Evolutionary conservation across 2,113 vertebrate genomes (phyloP), one percentile per base, ranked within the genome.

Genomic region (Pelmatolapia mariae): DNA sequence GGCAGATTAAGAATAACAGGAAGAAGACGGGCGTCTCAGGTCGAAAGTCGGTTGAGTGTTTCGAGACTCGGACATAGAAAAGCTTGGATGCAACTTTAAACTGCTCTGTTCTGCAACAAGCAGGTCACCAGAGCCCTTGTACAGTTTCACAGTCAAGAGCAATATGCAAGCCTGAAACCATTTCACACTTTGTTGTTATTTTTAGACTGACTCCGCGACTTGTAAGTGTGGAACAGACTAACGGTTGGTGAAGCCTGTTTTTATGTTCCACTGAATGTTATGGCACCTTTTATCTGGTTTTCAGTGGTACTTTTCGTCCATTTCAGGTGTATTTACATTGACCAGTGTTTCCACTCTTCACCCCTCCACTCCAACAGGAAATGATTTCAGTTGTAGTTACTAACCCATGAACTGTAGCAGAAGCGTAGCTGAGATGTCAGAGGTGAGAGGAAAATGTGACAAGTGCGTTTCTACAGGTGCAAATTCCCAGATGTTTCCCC

Each of bases 181-280:
- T 93, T 93, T 92, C 89, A 88, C 91, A 91, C 89, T 11, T 85
- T 86, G 81, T 81, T 80, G 83, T 87, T 95, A 92, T 92, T 91
- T 94, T 91, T 87, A 92, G 91, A 31, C 6, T 0, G 66, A 45
- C 22, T 47, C 15, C 29, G 83, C 36, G 16, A 84, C 81, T 59
- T 86, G 52, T 80, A 50, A 87, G 88, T 59, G 87, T 79, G 52
- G 50, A 89, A 57, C 82, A 78, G 87, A 73, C 87, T 61, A 83
- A 90, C 43, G 22, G 80, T 9, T 79, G 56, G 5, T 4, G 29
- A 26, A 54, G 83, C 33, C 54, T 84, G 50, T 90, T 82, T 63
- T 66, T 45, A 1, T 53, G 71, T 89, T n/a, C 36, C 16, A 19
- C 68, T 53, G 66, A 84, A 5, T 43, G n/a, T 50, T n/a, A 10